These are phyloP conservation scores for Regulus satrapa DNA, from an alignment of 2,113 vertebrate species.

Conservation along the genomic window DNA sequence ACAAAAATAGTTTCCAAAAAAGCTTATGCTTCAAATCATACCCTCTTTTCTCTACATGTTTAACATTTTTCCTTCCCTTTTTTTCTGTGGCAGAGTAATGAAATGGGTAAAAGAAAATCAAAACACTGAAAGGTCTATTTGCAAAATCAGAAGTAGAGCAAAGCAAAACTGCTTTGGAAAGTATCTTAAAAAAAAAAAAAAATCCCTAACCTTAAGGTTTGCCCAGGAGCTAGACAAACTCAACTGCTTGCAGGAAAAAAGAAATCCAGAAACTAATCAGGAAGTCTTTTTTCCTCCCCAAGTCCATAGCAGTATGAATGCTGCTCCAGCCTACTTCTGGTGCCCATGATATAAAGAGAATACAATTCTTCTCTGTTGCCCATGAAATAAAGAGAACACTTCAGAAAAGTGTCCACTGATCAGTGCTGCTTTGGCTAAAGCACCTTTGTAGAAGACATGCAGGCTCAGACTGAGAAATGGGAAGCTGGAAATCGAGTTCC, in stretches of 20 bases:
- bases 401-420: background rate
- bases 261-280: background rate
- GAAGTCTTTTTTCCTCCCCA: background rate
- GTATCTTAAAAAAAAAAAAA: background rate
- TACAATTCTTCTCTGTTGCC: background rate
- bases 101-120: background rate
- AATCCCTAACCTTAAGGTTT: rapidly evolving
- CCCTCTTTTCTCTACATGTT: background rate
- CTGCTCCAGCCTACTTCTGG: background rate
- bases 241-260: background rate
- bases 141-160: background rate
- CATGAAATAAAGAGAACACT: background rate
- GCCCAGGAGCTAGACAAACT: background rate
- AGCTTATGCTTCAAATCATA: background rate
- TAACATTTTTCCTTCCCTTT: background rate
- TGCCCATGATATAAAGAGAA: background rate
- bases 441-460: background rate
- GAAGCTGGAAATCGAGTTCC: background rate
- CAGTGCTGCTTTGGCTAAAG: background rate
- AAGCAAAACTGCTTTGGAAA: background rate
- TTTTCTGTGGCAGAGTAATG: background rate
- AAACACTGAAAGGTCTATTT: background rate
- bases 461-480: background rate
- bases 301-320: background rate
- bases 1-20: background rate